Percentiles rank a stretch among this genome's conserved stretches.
These are phyloP conservation scores for Heliconius ismenius DNA, from an alignment of 2,888 invertebrate genomes.

Conservation along the genomic window DNA sequence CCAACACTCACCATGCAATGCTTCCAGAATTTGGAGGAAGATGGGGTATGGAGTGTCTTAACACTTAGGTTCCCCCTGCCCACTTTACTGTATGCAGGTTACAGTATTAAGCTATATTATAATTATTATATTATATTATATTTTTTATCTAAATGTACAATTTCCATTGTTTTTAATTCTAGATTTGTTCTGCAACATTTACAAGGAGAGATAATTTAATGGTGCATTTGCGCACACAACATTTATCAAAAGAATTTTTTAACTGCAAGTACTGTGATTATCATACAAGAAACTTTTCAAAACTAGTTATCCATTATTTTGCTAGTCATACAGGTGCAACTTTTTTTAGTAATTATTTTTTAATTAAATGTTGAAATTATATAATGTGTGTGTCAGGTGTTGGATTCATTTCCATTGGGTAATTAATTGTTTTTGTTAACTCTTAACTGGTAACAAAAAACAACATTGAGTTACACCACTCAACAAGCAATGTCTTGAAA, in stretches of 20 bases:
- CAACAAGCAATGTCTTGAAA: not conserved
- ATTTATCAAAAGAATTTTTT: slow-evolving; percentile 55
- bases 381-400: not conserved
- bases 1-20: too few relatives aligned
- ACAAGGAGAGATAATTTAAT: slow-evolving; percentile 88
- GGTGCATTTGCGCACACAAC: slow-evolving; percentile 86
- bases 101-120: too few relatives aligned
- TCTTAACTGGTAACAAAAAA: too few relatives aligned
- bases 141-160: not conserved
- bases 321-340: slow-evolving; percentile 59
- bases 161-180: slow-evolving; percentile 45
- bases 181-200: slow-evolving; percentile 85
- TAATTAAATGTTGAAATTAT: not conserved
- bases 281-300: slow-evolving; percentile 64
- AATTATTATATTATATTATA: too few relatives aligned
- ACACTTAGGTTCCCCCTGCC: too few relatives aligned
- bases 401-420: not conserved
- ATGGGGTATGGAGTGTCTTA: too few relatives aligned
- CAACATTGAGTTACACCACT: too few relatives aligned
- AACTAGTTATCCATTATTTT: slow-evolving; percentile 65
- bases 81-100: too few relatives aligned
- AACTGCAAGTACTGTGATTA: slow-evolving; percentile 65
- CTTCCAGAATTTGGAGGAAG: too few relatives aligned
- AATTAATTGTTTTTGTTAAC: too few relatives aligned
- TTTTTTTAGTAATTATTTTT: not conserved